phyloP scores from a whole-genome alignment of 2,113 vertebrate genomes.

The Apistogramma diplotaenia region DNA sequence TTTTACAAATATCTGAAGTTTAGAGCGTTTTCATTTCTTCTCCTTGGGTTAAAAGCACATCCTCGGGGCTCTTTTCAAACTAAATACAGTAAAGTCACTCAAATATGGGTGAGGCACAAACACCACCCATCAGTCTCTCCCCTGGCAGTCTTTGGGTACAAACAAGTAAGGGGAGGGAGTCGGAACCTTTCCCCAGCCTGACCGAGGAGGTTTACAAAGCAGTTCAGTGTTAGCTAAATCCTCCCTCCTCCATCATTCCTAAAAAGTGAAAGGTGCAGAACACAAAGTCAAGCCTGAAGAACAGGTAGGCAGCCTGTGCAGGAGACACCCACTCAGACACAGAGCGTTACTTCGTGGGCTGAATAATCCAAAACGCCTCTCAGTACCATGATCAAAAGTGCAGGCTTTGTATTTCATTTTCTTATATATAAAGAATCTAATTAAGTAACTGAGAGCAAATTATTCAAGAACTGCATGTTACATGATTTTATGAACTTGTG shows the following conservation, averaged over 20 bases:
- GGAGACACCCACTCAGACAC: slow-evolving; percentile 20
- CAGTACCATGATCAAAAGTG: background rate
- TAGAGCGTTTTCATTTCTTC: background rate
- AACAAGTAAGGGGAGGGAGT: background rate
- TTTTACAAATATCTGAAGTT: background rate
- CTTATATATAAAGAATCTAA: background rate
- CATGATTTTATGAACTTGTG: background rate
- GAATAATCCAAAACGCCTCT: background rate
- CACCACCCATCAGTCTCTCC: background rate
- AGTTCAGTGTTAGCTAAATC: background rate
- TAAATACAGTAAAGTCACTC: background rate
- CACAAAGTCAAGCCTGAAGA: background rate
- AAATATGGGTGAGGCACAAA: background rate
- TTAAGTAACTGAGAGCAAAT: background rate
- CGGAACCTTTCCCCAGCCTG: background rate
- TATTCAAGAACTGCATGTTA: background rate
- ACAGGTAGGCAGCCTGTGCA: slow-evolving; percentile 16
- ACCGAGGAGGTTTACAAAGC: slow-evolving; percentile 20
- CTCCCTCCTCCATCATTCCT: slow-evolving; percentile 24
- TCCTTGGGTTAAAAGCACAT: background rate
- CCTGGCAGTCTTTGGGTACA: background rate
- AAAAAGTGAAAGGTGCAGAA: background rate
- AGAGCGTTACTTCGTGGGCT: background rate
- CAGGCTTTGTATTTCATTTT: background rate
- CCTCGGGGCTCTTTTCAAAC: background rate